Base-by-base conservation (phyloP, 64 coral and sea anemone species). In the Pachyseris speciosa region DNA sequence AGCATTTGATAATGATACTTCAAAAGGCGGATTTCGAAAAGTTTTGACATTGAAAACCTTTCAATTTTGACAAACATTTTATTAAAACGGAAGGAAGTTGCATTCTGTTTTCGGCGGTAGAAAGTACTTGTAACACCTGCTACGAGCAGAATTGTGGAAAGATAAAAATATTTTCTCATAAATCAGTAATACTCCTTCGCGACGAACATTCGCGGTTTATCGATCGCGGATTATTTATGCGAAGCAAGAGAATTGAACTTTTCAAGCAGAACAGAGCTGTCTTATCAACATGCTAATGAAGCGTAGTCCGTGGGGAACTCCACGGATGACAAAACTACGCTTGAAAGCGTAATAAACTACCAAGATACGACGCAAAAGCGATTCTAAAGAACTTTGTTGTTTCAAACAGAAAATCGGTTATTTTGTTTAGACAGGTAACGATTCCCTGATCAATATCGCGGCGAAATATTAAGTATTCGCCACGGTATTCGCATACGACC, bases 71-170 rank as follows among this genome's bases (percentile, higher is more conserved):
- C 55, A 29, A 76, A 28, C n/a, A 30, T 51, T 76, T 64, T 13
- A 57, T 64, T 48, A 30, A 30, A 28, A 17, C 2, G 45, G 13
- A 81, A 4, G 4, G 12, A 17, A 39, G 33, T 30, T 74, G 37
- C 22, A 24, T 27, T 37, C 39, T 41, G 37, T 32, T 47, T 47
- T 47, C 4, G 52, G 37, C 37, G 22, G 22, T 45, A 9, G 1
- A 38, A 81, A 61, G 22, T 40, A 40, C 52, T 81, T 24, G 53
- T 5, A 61, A 81, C 77, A 81, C 77, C 77, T 81, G 77, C 50
- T 39, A 63, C 19, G 0, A 16, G 44, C 0, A 45, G 1, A 22
- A 50, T 50, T 12, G 41, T 22, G 77, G n/a, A 53, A 81, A 81
- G 20, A 81, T 41, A 61, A 40, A 74, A 45, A 9, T 81, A n/a